These are phyloP conservation scores for Lutraria rhynchaena DNA, from an alignment of 1,140 invertebrate species.

Conservation along the genomic window DNA sequence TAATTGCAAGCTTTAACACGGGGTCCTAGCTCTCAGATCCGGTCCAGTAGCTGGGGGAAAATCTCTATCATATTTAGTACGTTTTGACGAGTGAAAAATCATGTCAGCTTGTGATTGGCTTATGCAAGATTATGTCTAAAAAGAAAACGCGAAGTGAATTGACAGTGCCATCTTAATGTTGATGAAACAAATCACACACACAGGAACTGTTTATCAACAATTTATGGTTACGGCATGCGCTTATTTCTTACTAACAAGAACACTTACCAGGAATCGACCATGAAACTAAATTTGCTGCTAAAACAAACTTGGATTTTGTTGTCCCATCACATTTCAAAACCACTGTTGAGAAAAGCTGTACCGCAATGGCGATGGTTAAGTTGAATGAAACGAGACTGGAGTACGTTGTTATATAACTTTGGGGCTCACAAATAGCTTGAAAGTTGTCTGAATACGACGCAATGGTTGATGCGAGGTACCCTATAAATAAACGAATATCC, in stretches of 20 bases:
- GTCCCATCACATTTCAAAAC: neutral
- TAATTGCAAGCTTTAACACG: too few species aligned
- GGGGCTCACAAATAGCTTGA: neutral
- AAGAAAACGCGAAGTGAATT: neutral
- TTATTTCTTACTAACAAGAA: neutral
- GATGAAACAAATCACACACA: neutral
- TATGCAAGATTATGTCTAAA: neutral
- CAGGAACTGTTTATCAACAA: neutral
- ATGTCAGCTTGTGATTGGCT: neutral
- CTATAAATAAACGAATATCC: neutral
- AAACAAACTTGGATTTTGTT: neutral
- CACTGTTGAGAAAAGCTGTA: slow-evolving; percentile 14
- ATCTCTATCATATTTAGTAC: too few species aligned
- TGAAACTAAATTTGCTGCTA: neutral
- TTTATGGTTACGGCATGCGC: neutral
- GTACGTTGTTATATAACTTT: slow-evolving; percentile 38
- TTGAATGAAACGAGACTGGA: slow-evolving; percentile 38
- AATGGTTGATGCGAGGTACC: neutral
- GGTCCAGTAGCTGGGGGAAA: too few species aligned
- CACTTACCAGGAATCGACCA: slow-evolving; percentile 11
- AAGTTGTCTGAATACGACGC: neutral
- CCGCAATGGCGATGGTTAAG: slow-evolving; percentile 15
- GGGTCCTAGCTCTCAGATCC: too few species aligned
- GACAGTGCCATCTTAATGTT: neutral
- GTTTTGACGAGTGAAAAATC: too few species aligned